Conservation (phyloP, 2,113 vertebrate species). For the Mustelus asterias region DNA sequence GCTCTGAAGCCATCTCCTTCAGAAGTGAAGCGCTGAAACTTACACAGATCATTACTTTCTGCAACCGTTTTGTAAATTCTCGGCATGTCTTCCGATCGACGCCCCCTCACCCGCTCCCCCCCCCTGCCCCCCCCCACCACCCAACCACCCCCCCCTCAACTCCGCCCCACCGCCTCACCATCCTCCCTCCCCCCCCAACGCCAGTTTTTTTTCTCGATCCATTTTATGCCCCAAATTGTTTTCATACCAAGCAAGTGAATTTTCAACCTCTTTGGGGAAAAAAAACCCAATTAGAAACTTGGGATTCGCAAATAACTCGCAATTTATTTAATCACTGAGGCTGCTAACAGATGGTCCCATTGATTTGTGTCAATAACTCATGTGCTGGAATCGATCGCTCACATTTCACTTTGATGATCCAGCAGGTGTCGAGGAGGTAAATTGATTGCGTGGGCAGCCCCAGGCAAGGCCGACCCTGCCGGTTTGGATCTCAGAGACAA, state of each 20-base stretch:
- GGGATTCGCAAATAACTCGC: not conserved
- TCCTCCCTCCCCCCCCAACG: not conserved
- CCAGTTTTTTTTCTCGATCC: not conserved
- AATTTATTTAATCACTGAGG: slow-evolving; percentile 3
- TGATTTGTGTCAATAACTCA: not conserved
- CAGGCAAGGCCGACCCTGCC: not conserved
- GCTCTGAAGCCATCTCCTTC: not conserved
- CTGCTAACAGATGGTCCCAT: not conserved
- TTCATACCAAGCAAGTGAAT: not conserved
- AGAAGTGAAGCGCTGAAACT: not conserved
- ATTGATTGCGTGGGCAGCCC: not conserved
- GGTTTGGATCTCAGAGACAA: not conserved
- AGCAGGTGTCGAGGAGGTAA: not conserved
- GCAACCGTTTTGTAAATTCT: not conserved
- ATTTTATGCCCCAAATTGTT: not conserved
- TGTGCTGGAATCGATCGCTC: not conserved
- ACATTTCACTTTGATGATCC: not conserved
- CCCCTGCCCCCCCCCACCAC: too few relatives aligned
- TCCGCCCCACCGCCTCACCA: not conserved
- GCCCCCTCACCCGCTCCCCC: not conserved
- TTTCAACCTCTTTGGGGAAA: too few relatives aligned
- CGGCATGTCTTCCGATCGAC: not conserved
- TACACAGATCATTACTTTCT: slow-evolving; percentile 22
- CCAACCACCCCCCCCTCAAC: too few relatives aligned
- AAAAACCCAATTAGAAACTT: not conserved